These are phyloP conservation scores for Synchiropus splendidus DNA, from an alignment of 2,113 vertebrate genomes.

Conservation along the genomic window DNA sequence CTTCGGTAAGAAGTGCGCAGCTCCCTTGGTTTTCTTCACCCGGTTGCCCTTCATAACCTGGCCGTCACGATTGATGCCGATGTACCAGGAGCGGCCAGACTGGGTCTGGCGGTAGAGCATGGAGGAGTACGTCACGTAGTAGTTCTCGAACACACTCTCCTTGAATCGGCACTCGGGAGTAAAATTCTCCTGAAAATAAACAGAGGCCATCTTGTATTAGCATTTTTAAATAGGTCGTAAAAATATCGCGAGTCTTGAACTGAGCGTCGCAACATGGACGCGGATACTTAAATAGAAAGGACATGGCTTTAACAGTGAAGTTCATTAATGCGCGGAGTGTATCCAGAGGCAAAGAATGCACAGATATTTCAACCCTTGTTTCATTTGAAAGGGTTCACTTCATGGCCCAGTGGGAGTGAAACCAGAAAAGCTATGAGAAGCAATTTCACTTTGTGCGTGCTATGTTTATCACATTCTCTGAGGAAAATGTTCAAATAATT, in stretches of 20 bases:
- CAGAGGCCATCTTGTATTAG: constrained; percentile 7
- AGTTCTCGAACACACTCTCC: constrained; percentile 89
- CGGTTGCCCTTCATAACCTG: constrained; percentile 78
- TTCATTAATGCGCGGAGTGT: constrained; percentile 27
- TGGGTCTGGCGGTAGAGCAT: constrained; percentile 82
- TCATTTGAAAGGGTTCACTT: constrained; percentile 37
- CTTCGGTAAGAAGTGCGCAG: constrained; percentile 86
- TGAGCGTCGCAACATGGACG: background rate
- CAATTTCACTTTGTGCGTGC: too few species aligned
- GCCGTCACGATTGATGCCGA: constrained; percentile 84
- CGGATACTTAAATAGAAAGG: constrained; percentile 4
- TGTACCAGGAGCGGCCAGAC: constrained; percentile 84
- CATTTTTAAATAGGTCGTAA: constrained; percentile 3
- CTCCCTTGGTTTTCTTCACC: constrained; percentile 86
- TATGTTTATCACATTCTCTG: too few species aligned
- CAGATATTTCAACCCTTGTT: constrained; percentile 14
- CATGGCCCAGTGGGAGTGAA: constrained; percentile 28
- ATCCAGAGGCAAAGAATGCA: constrained; percentile 19
- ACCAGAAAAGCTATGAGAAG: constrained; percentile 10
- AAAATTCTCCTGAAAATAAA: constrained; percentile 74
- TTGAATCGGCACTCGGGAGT: constrained; percentile 88
- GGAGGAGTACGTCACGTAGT: constrained; percentile 88
- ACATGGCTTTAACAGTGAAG: constrained; percentile 15
- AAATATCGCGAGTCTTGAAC: too few species aligned
- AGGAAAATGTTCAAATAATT: too few species aligned